Evolutionary conservation across 1,140 invertebrate genomes (phyloP).

Genomic region (Augochlora pura): DNA sequence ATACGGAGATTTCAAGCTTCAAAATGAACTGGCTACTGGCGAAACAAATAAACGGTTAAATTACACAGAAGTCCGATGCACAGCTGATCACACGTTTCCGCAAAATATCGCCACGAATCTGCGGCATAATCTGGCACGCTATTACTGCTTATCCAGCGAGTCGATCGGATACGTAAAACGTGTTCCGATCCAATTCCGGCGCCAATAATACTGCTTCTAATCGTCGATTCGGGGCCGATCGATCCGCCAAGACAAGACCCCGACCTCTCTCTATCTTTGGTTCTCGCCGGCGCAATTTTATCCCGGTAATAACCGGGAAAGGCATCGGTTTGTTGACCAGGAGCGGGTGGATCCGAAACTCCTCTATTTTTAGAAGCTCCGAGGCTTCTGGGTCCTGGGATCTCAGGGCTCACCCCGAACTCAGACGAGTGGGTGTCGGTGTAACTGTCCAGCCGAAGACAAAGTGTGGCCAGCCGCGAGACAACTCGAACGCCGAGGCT

Average conservation of each 20-base stretch:
- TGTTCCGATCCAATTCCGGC: conserved; percentile 8
- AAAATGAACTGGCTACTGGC: not conserved
- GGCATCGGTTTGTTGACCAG: conserved; percentile 14
- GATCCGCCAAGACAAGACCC: conserved; percentile 22
- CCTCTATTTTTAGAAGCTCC: conserved; percentile 1
- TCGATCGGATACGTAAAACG: conserved; percentile 22
- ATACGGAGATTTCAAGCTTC: too few relatives aligned
- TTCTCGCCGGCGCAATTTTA: conserved; percentile 6
- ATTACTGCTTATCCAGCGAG: conserved; percentile 1
- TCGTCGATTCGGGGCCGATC: conserved; percentile 42
- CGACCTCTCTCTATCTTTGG: not conserved
- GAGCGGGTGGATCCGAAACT: not conserved
- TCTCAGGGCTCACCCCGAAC: not conserved
- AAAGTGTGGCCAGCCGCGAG: conserved; percentile 28
- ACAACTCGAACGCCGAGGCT: too few relatives aligned
- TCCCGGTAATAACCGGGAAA: not conserved
- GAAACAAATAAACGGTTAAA: not conserved
- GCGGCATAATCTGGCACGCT: not conserved
- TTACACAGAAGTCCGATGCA: not conserved
- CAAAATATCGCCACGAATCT: not conserved
- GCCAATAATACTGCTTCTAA: conserved; percentile 24
- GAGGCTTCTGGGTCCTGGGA: not conserved
- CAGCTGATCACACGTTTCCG: not conserved
- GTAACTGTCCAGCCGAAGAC: conserved; percentile 49
- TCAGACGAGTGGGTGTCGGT: conserved; percentile 46